These are phyloP conservation scores for Sebastes kiyomatsui DNA, from an alignment of 2,797 vertebrate species.

Conservation along the genomic window DNA sequence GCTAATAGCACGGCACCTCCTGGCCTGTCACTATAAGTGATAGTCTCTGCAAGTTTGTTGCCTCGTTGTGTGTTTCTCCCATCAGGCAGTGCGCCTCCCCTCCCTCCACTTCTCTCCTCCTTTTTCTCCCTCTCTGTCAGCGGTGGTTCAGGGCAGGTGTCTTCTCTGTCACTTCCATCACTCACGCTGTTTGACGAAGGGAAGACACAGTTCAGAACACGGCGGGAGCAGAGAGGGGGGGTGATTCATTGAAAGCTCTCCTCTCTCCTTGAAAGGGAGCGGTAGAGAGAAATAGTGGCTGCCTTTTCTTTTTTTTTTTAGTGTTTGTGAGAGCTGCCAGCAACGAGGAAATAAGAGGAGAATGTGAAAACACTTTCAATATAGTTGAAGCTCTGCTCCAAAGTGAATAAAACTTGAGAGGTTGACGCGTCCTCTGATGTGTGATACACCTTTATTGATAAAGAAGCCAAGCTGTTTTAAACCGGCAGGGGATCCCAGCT, in stretches of 20 bases:
- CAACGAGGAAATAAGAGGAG: constrained; percentile 22
- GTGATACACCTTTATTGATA: constrained; percentile 44
- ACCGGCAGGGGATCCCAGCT: constrained; percentile 35
- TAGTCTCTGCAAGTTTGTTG: constrained; percentile 78
- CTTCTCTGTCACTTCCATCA: constrained; percentile 73
- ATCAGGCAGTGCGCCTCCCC: constrained; percentile 57
- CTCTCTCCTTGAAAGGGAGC: constrained; percentile 51
- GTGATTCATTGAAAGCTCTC: constrained; percentile 68
- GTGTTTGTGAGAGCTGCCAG: constrained; percentile 41
- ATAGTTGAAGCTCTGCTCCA: constrained; percentile 17
- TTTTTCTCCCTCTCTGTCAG: constrained; percentile 55
- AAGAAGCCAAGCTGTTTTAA: constrained; percentile 26
- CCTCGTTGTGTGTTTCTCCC: constrained; percentile 72
- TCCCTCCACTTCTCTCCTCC: constrained; percentile 33
- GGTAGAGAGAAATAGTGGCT: constrained; percentile 11
- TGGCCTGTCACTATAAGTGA: constrained; percentile 83
- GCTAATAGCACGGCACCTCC: constrained; percentile 80
- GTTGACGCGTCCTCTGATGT: constrained; percentile 28
- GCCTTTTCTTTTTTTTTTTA: neutral
- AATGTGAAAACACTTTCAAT: constrained; percentile 17
- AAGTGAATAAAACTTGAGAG: constrained; percentile 31
- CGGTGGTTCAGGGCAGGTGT: constrained; percentile 75
- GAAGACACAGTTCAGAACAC: constrained; percentile 63
- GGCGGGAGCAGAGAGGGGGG: constrained; percentile 33
- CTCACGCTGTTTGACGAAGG: constrained; percentile 74